Evolutionary conservation across 1,140 invertebrate species (phyloP).

Genomic region (Geopemphigus sp.): DNA sequence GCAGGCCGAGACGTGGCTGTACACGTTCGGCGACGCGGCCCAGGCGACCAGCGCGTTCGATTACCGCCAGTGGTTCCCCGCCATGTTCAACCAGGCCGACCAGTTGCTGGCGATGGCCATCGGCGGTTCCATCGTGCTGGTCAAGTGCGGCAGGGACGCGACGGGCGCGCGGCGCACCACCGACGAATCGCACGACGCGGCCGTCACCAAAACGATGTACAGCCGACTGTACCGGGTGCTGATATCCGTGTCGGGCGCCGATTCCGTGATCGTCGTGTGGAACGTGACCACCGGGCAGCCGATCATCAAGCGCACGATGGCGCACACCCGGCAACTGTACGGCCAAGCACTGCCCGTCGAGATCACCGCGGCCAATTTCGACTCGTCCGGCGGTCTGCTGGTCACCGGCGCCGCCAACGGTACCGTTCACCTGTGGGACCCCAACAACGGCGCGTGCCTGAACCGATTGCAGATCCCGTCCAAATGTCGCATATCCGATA

Average conservation of each 20-base stretch:
- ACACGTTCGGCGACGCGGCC: neutral
- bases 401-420: constrained; percentile 66
- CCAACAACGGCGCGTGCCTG: constrained; percentile 70
- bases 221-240: neutral
- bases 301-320: constrained; percentile 63
- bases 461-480: constrained; percentile 39
- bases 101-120: neutral
- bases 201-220: neutral
- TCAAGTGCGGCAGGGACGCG: neutral
- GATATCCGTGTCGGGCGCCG: neutral
- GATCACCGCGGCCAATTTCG: constrained; percentile 74
- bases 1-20: neutral
- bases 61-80: too few relatives aligned
- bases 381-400: constrained; percentile 66
- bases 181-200: neutral
- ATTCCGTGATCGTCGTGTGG: constrained; percentile 4
- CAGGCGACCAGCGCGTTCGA: too few relatives aligned
- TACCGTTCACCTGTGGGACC: constrained; percentile 71
- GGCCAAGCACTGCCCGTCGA: constrained; percentile 65
- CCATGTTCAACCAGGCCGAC: neutral
- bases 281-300: constrained; percentile 57
- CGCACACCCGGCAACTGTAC: constrained; percentile 63
- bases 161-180: too few relatives aligned
- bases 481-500: neutral
- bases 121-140: neutral